Evolutionary conservation across 1,140 invertebrate species (phyloP).

Genomic region (Psix sp.): DNA sequence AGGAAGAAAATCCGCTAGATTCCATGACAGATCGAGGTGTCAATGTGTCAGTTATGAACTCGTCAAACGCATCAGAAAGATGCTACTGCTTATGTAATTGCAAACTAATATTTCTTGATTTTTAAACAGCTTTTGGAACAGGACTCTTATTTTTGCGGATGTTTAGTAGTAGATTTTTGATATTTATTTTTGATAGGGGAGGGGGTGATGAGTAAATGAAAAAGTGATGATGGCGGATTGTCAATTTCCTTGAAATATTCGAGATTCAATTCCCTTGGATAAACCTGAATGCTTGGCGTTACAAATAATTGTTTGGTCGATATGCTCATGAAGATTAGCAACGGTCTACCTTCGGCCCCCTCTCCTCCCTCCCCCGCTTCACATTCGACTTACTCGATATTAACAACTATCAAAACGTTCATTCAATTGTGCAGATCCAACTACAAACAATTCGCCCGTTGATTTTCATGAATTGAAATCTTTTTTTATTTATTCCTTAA

Average conservation of each 20-base stretch:
- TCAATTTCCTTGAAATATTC: not conserved
- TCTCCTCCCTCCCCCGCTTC: not conserved
- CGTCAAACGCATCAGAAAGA: too few relatives aligned
- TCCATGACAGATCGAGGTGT: slow-evolving; percentile 32
- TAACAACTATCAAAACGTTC: slow-evolving; percentile 9
- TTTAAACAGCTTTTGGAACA: too few relatives aligned
- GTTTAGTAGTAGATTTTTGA: too few relatives aligned
- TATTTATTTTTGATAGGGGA: too few relatives aligned
- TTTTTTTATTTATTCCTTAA: too few relatives aligned
- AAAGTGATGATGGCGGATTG: too few relatives aligned
- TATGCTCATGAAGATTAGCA: slow-evolving; percentile 37
- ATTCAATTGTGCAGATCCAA: slow-evolving; percentile 2
- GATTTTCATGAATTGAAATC: not conserved
- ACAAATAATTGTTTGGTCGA: slow-evolving; percentile 48
- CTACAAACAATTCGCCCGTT: not conserved
- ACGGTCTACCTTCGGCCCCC: slow-evolving; percentile 18
- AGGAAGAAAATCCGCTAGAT: slow-evolving; percentile 35
- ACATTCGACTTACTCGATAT: slow-evolving; percentile 20
- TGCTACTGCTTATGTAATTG: too few relatives aligned
- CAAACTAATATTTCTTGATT: too few relatives aligned
- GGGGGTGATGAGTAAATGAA: too few relatives aligned
- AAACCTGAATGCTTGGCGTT: slow-evolving; percentile 16
- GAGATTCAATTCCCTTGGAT: slow-evolving; percentile 25
- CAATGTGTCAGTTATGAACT: slow-evolving; percentile 17
- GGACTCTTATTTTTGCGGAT: too few relatives aligned